Conservation (phyloP, 2,888 invertebrate species). For the Gibbula magus region DNA sequence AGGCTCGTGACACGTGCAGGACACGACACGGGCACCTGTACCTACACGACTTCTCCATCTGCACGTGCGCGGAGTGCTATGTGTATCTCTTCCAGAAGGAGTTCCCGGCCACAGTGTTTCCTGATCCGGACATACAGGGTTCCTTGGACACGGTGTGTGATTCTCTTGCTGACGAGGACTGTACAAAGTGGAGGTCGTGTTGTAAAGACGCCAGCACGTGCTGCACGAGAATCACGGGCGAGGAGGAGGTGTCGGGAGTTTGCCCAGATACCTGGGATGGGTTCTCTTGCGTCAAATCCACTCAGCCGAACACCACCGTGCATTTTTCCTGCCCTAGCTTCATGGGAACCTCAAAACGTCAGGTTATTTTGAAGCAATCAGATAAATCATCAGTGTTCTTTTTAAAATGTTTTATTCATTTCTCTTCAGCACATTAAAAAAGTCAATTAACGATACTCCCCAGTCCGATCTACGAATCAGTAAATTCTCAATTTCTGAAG, state of each 20-base stretch:
- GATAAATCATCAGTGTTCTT: background rate
- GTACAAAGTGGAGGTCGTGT: background rate
- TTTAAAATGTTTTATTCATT: too few species aligned
- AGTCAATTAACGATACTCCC: too few species aligned
- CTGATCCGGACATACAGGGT: background rate
- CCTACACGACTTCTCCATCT: background rate
- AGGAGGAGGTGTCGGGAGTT: background rate
- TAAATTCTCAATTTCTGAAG: too few species aligned
- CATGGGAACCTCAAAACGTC: slow-evolving; percentile 18
- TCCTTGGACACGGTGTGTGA: background rate
- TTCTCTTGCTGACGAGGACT: background rate
- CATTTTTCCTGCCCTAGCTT: slow-evolving; percentile 30
- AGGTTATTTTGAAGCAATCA: background rate
- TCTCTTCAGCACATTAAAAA: too few species aligned
- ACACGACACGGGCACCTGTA: background rate
- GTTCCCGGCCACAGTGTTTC: background rate
- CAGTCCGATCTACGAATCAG: too few species aligned
- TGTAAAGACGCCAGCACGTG: background rate
- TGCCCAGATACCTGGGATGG: slow-evolving; percentile 40
- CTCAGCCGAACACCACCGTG: slow-evolving; percentile 16
- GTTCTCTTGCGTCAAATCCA: slow-evolving; percentile 30
- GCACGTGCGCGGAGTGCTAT: background rate
- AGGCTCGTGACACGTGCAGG: background rate
- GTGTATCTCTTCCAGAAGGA: background rate
- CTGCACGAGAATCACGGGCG: background rate